Percentiles rank a stretch among this genome's conserved stretches.
These are phyloP conservation scores for Heliconius sara DNA, from an alignment of 2,888 invertebrate genomes.

Conservation along the genomic window DNA sequence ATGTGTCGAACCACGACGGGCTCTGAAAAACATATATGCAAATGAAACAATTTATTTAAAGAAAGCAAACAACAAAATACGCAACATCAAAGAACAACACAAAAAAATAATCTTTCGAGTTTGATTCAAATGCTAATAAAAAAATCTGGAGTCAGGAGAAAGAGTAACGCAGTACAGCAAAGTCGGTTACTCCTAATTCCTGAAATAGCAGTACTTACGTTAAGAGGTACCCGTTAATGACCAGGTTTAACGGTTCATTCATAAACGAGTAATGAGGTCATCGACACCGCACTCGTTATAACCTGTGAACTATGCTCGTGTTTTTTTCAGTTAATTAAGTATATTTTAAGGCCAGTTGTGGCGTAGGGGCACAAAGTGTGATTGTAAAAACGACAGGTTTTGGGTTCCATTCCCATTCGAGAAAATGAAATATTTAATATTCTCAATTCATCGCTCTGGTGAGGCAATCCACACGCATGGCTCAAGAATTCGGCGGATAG, in stretches of 20 bases:
- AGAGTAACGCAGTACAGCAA: background rate
- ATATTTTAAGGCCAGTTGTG: slow-evolving; percentile 9
- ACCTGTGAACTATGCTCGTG: slow-evolving; percentile 46
- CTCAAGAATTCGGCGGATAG: too few relatives aligned
- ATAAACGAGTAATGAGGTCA: slow-evolving; percentile 76
- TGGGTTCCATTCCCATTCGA: too few relatives aligned
- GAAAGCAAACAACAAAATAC: background rate
- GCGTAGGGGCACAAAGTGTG: too few relatives aligned
- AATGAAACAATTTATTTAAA: background rate
- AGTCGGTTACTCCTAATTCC: slow-evolving; percentile 52
- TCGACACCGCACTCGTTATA: slow-evolving; percentile 60
- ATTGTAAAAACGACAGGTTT: too few relatives aligned
- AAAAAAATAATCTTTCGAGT: background rate
- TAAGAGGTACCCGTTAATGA: slow-evolving; percentile 68
- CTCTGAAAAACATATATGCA: too few relatives aligned
- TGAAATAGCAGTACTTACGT: slow-evolving; percentile 60
- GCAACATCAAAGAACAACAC: background rate
- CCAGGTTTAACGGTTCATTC: slow-evolving; percentile 71
- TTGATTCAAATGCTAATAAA: background rate
- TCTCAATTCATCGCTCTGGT: too few relatives aligned
- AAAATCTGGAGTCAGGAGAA: background rate
- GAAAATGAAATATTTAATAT: too few relatives aligned
- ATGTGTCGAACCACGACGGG: too few relatives aligned
- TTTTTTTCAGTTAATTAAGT: slow-evolving; percentile 43
- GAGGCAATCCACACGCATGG: too few relatives aligned